These are phyloP conservation scores for Emys orbicularis DNA, from an alignment of 2,797 vertebrate genomes.

Conservation along the genomic window DNA sequence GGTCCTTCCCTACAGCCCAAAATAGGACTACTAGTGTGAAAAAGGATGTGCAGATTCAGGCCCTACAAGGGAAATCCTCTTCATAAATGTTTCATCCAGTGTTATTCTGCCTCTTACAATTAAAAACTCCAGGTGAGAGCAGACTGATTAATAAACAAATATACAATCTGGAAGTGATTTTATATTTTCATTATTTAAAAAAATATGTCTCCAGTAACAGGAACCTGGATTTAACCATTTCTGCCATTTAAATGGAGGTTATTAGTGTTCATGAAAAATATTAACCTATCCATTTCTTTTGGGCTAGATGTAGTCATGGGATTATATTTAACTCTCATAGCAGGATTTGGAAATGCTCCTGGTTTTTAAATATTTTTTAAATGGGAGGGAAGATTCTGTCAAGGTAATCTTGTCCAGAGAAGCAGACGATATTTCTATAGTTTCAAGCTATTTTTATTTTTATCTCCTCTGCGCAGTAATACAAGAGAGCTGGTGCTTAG, in stretches of 20 bases:
- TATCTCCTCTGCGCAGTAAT: constrained; percentile 45
- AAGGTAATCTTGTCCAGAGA: constrained; percentile 27
- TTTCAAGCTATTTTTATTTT: constrained; percentile 27
- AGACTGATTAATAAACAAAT: background rate
- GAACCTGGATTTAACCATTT: background rate
- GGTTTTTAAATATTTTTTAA: background rate
- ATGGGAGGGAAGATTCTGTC: constrained; percentile 5
- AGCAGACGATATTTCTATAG: constrained; percentile 23
- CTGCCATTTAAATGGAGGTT: background rate
- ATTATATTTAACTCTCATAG: background rate
- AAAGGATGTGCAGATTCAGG: background rate
- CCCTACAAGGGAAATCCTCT: background rate
- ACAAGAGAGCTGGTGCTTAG: constrained; percentile 11
- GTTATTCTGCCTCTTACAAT: background rate
- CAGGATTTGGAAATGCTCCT: background rate
- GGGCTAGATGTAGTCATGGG: background rate
- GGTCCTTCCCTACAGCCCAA: background rate
- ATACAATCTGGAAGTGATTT: background rate
- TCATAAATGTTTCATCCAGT: background rate
- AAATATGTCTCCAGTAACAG: background rate
- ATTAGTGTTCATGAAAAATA: background rate
- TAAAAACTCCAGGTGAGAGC: background rate
- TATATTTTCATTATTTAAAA: background rate
- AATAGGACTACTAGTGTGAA: background rate
- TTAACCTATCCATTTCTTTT: background rate